Evolutionary conservation across 2,797 vertebrate species (phyloP).

Genomic region (Borostomias antarcticus): DNA sequence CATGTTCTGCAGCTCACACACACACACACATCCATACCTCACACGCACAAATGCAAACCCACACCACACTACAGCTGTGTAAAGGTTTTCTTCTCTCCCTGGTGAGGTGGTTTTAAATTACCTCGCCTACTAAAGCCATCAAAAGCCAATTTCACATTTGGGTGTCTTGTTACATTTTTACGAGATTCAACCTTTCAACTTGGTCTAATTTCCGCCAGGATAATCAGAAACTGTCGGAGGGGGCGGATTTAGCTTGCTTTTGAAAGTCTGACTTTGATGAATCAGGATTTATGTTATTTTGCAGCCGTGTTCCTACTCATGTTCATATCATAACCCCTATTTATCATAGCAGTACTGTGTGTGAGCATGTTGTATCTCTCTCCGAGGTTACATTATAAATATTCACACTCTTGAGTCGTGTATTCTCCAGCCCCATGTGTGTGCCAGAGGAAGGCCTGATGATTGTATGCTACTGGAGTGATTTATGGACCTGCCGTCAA

Average conservation of each 20-base stretch:
- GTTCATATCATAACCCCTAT: not conserved
- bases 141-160: not conserved
- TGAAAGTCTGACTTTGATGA: not conserved
- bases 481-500: constrained; percentile 19
- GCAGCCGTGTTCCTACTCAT: not conserved
- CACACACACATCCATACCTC: not conserved
- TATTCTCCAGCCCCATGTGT: constrained; percentile 16
- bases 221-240: not conserved
- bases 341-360: not conserved
- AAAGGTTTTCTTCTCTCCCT: constrained; percentile 1
- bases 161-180: constrained; percentile 8
- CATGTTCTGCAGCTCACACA: not conserved
- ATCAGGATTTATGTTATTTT: not conserved
- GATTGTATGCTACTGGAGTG: not conserved
- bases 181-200: not conserved
- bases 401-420: not conserved
- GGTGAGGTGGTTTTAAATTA: constrained; percentile 5
- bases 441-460: constrained; percentile 10
- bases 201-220: not conserved
- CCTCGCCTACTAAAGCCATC: constrained; percentile 4
- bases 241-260: not conserved
- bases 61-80: not conserved
- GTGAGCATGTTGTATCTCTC: not conserved
- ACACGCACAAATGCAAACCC: too few relatives aligned
- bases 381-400: not conserved